Evolutionary conservation across 1,140 invertebrate genomes (phyloP).

Genomic region (Pseudomyrmex cubaensis): DNA sequence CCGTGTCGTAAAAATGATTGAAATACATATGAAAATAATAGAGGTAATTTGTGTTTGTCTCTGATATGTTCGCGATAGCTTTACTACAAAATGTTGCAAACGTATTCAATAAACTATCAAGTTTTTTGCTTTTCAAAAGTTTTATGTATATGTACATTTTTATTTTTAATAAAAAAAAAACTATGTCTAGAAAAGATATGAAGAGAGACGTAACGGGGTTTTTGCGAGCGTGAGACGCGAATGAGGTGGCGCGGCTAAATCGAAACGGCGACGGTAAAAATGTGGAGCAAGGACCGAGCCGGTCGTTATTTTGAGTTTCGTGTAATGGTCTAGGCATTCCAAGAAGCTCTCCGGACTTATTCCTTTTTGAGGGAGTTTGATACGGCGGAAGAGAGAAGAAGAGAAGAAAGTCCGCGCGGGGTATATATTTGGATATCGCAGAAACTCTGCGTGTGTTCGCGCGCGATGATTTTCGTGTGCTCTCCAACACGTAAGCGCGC

Average conservation of each 20-base stretch:
- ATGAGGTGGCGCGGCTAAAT: slow-evolving; percentile 40
- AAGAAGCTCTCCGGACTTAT: slow-evolving; percentile 65
- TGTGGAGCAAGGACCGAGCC: slow-evolving; percentile 68
- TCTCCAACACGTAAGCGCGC: slow-evolving; percentile 15
- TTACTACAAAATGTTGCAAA: no score
- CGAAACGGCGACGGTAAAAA: slow-evolving; percentile 61
- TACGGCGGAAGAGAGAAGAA: slow-evolving; percentile 17
- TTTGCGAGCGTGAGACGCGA: not conserved
- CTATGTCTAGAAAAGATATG: no score
- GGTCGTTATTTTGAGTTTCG: slow-evolving; percentile 66
- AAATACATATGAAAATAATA: not conserved
- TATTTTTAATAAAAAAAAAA: not conserved
- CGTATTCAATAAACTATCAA: no score
- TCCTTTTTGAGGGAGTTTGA: slow-evolving; percentile 70
- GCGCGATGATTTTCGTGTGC: slow-evolving; percentile 34
- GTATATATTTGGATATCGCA: slow-evolving; percentile 67
- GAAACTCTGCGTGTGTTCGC: not conserved
- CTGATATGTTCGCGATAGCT: not conserved
- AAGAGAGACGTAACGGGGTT: not conserved
- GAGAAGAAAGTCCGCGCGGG: slow-evolving; percentile 12
- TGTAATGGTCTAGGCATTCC: slow-evolving; percentile 72
- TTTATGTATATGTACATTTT: not conserved
- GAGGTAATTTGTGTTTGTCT: not conserved
- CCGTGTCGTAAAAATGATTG: not conserved
- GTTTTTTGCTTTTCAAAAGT: not conserved